Base-by-base conservation (phyloP, 2,113 vertebrate genomes). In the Himantopus leucocephalus region DNA sequence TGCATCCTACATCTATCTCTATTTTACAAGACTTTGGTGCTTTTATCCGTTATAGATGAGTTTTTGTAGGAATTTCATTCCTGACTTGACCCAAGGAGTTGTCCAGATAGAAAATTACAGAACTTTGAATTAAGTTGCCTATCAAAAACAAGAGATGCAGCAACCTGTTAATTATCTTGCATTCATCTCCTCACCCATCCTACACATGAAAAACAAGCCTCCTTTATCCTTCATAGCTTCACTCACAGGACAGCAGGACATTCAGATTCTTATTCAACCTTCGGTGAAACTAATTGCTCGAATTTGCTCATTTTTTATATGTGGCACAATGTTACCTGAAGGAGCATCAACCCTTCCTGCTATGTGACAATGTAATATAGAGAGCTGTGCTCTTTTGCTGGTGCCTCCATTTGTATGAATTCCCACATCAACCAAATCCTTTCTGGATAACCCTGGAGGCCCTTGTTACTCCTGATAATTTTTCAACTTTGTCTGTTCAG, bases 271-370 rank as follows among this genome's bases (percentile, higher is more conserved):
- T 68, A 26, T 56, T 88, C 88, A 81, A 47, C 35, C 55, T 80
- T 88, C 74, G 67, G 52, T 92, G 64, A 89, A 94, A 77, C 50
- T 94, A 92, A 93, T 77, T 93, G 50, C 79, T 84, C 21, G 7
- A 73, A 96, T 80, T 83, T 74, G 16, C 34, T 84, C 59, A 59
- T 92, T 93, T 94, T 88, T 96, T 75, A 37, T 74, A 45, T 47
- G 35, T 94, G 91, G 59, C 85, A 91, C 75, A 56, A 10, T 29
- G 52, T 93, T 90, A 93, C 75, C 92, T 93, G 83, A 75, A 92
- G 94, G 92, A 96, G 26, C 62, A 70, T 77, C 59, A n/a, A 45
- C 76, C 68, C 50, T 72, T 93, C 47, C 82, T 67, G 45, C 3
- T 8, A 6, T 77, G 68, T 94, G 85, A 86, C 85, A 93, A 26